Base-by-base conservation (phyloP, 2,797 vertebrate species). In the Orientallactaga sibirica region DNA sequence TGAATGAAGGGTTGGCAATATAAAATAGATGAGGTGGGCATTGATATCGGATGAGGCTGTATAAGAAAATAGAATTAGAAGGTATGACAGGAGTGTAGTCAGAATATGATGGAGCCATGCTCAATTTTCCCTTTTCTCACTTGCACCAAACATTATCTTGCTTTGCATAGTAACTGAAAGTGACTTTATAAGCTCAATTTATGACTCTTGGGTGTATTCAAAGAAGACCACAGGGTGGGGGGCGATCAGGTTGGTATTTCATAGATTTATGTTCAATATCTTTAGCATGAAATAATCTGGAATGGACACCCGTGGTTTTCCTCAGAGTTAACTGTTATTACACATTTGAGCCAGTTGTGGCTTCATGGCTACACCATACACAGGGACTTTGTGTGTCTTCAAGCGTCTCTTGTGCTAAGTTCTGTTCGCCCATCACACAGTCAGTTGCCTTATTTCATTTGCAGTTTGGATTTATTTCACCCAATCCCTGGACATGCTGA, bases 111-210 rank as follows among this genome's bases (percentile, higher is more conserved):
- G 29, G 29, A 85, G 2, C 37, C 41, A 7, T 10, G 16, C 68
- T 64, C 19, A 37, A 79, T 81, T 3, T 73, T 74, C 16, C 86
- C 78, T 77, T 88, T 92, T 68, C 19, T 89, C 20, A 11, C 25
- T 81, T 11, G 81, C 24, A 43, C 5, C 48, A 1, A n/a, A 6
- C 29, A 37, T 79, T 86, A 66, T 27, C n/a, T 88, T 93, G 90
- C 37, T 86, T 94, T 77, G 66, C 14, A 14, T 10, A 74, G 12
- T n/a, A 74, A 16, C 73, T 70, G 66, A 11, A 7, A 58, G 24
- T 89, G 43, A 78, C 68, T 92, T 93, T 94, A 77, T 16, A 79
- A 90, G 37, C 37, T 82, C 37, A 16, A 71, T 87, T 91, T 89
- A 12, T 82, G 90, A 78, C 14, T 71, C 9, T 71, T 24, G 64